Base-by-base conservation (phyloP, 2,113 vertebrate genomes). In the Spea bombifrons region DNA sequence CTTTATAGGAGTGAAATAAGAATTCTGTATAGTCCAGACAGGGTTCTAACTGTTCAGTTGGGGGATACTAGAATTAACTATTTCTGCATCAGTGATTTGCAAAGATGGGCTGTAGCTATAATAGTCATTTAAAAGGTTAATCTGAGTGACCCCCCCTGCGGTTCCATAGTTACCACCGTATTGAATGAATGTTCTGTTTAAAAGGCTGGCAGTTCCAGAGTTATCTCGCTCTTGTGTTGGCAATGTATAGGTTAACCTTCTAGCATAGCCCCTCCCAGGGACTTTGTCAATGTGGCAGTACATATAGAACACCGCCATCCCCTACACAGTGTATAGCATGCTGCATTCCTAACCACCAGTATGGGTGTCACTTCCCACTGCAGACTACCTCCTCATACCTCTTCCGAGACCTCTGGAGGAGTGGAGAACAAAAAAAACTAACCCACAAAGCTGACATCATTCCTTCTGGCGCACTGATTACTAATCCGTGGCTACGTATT, bases 221-320 rank as follows among this genome's bases (percentile, higher is more conserved):
- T 30, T 30, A 30, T 30, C 30, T 30, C 30, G 30, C 13, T 63
- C 65, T 17, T 1, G 1, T 30, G 1, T 9, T 65, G 73, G 73
- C 9, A 50, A 4, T 65, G 47, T 64, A 65, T 75, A 43, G 63
- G 73, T 75, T 75, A 75, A 75, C 5, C 17, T 55, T 43, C 8
- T 6, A 1, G 13, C 16, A 3, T 48, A 13, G 47, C 73, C 63
- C 73, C 73, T 75, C 73, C 63, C 61, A 53, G 49, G 43, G 73
- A 44, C 63, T 66, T 7, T 64, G 63, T 63, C 63, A 75, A 75
- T 66, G 73, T 66, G 73, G 73, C 73, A 75, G 43, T 8, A 43
- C 63, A 75, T 53, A 75, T 66, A 52, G 66, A 66, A 66, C 73
- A 59, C 71, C n/a, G 13, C 71, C 45, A n/a, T 44, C 55, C 44